Conservation (phyloP, 2,113 vertebrate genomes). For the Struthidea cinerea region DNA sequence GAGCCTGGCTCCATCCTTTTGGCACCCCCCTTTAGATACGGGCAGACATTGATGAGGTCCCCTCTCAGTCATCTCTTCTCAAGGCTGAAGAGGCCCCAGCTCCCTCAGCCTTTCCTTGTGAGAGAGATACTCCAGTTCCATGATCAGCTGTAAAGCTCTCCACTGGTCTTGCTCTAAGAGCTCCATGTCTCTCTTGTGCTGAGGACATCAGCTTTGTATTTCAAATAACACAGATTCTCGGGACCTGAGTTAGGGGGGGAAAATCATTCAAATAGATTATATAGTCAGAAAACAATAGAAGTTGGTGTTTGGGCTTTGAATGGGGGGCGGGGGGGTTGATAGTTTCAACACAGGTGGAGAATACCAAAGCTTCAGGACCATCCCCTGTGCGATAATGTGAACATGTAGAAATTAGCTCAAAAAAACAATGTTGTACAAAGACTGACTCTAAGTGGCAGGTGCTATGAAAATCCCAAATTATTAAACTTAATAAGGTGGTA, state of each 20-base stretch:
- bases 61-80: not conserved
- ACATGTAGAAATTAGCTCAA: not conserved
- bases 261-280: not conserved
- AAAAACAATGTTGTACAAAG: not conserved
- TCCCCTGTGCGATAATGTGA: accelerated
- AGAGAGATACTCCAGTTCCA: not conserved
- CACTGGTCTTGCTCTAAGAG: not conserved
- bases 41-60: not conserved
- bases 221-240: not conserved
- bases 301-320: not conserved
- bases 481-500: not conserved
- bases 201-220: not conserved
- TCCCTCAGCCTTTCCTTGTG: not conserved
- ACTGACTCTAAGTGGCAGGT: not conserved
- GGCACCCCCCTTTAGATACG: not conserved
- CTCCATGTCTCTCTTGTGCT: not conserved
- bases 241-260: not conserved
- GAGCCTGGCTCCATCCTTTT: not conserved
- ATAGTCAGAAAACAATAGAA: not conserved
- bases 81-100: too few species aligned
- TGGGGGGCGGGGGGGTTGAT: too few species aligned
- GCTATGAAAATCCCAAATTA: not conserved
- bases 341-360: not conserved
- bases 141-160: not conserved
- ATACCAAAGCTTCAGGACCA: not conserved